Conservation (phyloP, 2,113 vertebrate species). For the Campylomormyrus numenius region DNA sequence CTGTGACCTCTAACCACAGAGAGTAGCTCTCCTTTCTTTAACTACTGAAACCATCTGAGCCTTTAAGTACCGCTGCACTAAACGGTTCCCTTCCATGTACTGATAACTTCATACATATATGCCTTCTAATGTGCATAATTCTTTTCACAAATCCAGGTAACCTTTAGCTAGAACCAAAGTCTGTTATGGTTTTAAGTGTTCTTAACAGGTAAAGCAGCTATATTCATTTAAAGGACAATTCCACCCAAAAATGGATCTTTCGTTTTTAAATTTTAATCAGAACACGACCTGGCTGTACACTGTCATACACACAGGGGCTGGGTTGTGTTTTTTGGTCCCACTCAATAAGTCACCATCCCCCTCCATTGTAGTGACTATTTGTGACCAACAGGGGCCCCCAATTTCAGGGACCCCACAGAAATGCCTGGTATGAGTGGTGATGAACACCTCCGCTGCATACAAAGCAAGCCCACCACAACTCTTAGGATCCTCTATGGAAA, state of each 20-base stretch:
- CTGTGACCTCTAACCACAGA: constrained; percentile 51
- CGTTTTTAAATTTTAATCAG: background rate
- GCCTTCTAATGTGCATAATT: constrained; percentile 1
- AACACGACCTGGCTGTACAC: background rate
- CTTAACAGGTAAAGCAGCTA: constrained; percentile 49
- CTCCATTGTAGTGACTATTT: background rate
- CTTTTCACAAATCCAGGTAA: background rate
- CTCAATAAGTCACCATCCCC: background rate
- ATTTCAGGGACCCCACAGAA: background rate
- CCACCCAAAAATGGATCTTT: background rate
- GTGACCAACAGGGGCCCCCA: background rate
- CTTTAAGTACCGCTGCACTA: constrained; percentile 5
- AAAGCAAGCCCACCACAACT: background rate
- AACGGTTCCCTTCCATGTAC: constrained; percentile 11
- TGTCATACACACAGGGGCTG: background rate
- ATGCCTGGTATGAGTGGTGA: background rate
- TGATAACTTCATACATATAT: constrained; percentile 16
- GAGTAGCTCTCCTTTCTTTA: constrained; percentile 50
- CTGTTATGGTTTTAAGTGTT: constrained; percentile 38
- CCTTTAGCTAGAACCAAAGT: constrained; percentile 46
- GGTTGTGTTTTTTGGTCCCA: background rate
- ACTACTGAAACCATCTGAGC: constrained; percentile 59
- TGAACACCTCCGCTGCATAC: background rate
- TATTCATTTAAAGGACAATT: background rate
- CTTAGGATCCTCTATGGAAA: background rate